Evolutionary conservation across 2,113 vertebrate genomes (phyloP), one percentile per base, ranked within the genome.

Genomic region (Chinchilla lanigera): DNA sequence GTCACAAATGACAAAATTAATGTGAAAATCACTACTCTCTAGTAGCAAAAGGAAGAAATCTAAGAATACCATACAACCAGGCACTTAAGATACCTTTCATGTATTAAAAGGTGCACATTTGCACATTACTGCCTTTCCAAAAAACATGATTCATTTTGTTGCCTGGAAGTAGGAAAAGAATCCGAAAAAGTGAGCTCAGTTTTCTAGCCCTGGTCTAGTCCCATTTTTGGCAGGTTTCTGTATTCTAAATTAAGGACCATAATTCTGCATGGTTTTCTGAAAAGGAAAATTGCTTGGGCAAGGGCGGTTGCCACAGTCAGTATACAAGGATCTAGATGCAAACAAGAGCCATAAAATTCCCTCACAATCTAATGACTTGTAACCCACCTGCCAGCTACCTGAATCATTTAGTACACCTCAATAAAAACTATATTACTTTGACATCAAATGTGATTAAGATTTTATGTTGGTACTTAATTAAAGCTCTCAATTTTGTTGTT

Each of bases 391-490:
- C 95, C 90, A 97, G 90, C 50, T 81, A 82, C 81, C 2, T 0
- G 54, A 97, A 94, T 95, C 9, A 96, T 87, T 98, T 96, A 88
- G 86, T 13, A 63, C 35, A 97, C 19, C 9, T 96, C 65, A 73
- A 17, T 94, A 83, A 98, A 98, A 92, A 92, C 6, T 5, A 1
- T 54, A 84, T 84, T 96, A 77, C 83, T 97, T 96, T 96, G 85
- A 86, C 91, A 95, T 84, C 35, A 96, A 93, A 90, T 90, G 54
- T 95, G 90, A 97, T 97, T 97, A 97, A 96, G 78, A 13, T 82
- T 97, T 90, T 97, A 96, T 94, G 28, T 47, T 89, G 61, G 50
- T 69, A 86, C 47, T 97, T 97, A 94, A 96, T 98, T 92, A 98
- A 97, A 96, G 92, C 33, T 65, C 47, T 86, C 26, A 22, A 50